Percentiles rank a stretch among this genome's conserved stretches.
Evolutionary conservation across 2,888 invertebrate species (phyloP).

Genomic region (Steromphala cineraria): DNA sequence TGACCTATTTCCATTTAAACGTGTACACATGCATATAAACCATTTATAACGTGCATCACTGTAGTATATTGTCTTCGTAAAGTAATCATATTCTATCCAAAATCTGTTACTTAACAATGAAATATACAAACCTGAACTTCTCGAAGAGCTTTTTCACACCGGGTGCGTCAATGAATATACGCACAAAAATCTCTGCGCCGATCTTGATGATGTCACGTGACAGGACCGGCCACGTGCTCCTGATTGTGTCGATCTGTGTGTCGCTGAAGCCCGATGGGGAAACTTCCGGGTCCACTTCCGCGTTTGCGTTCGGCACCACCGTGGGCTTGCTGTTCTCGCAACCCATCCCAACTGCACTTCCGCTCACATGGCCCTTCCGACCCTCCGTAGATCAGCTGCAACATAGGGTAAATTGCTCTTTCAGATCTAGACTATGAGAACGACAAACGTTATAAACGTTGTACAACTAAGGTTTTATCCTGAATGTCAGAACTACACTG

Average conservation of each 20-base stretch:
- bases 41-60: too few species aligned
- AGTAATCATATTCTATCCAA: too few species aligned
- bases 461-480: too few species aligned
- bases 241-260: conserved; percentile 62
- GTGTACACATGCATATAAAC: too few species aligned
- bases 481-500: too few species aligned
- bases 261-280: conserved; percentile 53
- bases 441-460: too few species aligned
- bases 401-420: too few species aligned
- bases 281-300: conserved; percentile 37
- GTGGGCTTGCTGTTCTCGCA: conserved; percentile 58
- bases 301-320: conserved; percentile 39
- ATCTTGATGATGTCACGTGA: conserved; percentile 46
- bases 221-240: conserved; percentile 66
- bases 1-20: too few species aligned
- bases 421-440: too few species aligned
- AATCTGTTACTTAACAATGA: too few species aligned
- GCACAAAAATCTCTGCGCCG: conserved; percentile 54
- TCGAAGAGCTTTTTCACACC: conserved; percentile 51
- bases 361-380: background rate
- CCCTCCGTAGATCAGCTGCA: too few species aligned
- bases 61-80: too few species aligned
- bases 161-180: conserved; percentile 59
- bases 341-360: conserved; percentile 47
- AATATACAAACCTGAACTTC: conserved; percentile 46